Evolutionary conservation across 2,888 invertebrate species (phyloP), one percentile per base, ranked within the genome.

Genomic region (Achlya flavicornis): DNA sequence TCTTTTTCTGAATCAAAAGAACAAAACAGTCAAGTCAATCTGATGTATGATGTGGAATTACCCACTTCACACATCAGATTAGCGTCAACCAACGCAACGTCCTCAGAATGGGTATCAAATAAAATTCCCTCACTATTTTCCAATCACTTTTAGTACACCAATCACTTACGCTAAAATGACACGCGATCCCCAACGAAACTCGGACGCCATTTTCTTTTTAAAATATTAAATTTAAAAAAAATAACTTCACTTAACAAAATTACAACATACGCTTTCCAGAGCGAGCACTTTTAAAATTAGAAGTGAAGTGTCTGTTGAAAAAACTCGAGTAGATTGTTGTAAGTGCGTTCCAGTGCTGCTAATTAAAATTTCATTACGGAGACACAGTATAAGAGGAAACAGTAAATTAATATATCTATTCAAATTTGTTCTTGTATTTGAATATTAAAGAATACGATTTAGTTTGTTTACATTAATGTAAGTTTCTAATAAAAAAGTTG

Each of bases 311-410:
- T 48, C 64, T 73, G 35, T 46, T n/a, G 64, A 68, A 69, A 63
- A 62, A 46, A 19, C 53, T 53, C 53, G 53, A 19, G 53, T 26
- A 43, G 58, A 63, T 61, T 63, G 62, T 62, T 64, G 46, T 62
- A 62, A 73, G 66, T 66, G 63, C 65, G 59, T 72, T 61, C 64
- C 67, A 66, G 67, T 66, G 63, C 59, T 63, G 48, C 61, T 73
- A 69, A 68, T 74, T 74, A 70, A 75, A 73, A 70, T 61, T 66
- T 33, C 61, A 67, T 67, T 71, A 63, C 57, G 46, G 38, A 62
- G 32, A 32, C 38, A 62, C 58, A 58, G 58, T 57, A 58, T 43
- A 58, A 12, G 33, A 43, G n/a, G 38, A 38, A 32, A 32, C 35
- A 26, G 32, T 57, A 58, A 14, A 12, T 4, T 41, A 10, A 8